Evolutionary conservation across 2,113 vertebrate genomes (phyloP).

Genomic region (Saimiri boliviensis): DNA sequence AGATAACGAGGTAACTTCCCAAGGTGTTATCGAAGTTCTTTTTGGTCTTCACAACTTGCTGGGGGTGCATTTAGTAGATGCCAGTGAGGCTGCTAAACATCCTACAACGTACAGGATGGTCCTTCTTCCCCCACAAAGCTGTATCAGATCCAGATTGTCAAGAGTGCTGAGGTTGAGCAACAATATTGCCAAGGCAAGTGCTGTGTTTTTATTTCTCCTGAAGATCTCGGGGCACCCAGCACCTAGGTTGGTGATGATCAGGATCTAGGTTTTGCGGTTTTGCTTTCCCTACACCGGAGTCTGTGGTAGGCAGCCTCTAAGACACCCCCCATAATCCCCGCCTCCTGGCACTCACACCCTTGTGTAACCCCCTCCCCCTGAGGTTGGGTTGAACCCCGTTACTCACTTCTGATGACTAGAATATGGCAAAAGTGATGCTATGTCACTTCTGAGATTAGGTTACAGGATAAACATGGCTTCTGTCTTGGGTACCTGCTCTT

Average conservation of each 20-base stretch:
- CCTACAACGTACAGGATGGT: fast-evolving
- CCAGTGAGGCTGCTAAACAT: too few relatives aligned
- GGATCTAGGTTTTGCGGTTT: background rate
- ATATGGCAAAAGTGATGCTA: too few relatives aligned
- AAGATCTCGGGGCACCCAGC: too few relatives aligned
- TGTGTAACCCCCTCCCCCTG: background rate
- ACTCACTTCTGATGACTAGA: background rate
- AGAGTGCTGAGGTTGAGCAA: background rate
- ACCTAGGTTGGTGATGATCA: background rate
- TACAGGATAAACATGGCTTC: background rate
- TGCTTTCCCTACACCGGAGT: background rate
- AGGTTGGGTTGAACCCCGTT: background rate
- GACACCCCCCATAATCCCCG: too few relatives aligned
- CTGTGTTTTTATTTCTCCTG: background rate
- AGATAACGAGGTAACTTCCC: background rate
- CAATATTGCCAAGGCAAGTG: too few relatives aligned
- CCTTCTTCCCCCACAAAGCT: background rate
- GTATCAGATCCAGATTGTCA: background rate
- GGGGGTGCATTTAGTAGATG: background rate
- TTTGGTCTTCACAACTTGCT: background rate
- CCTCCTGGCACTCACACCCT: background rate
- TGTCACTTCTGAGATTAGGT: background rate
- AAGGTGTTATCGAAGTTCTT: background rate
- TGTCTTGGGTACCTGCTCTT: background rate
- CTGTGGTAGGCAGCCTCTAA: background rate